Base-by-base conservation (phyloP, 1,140 invertebrate species). In the Zelostemma sp. region DNA sequence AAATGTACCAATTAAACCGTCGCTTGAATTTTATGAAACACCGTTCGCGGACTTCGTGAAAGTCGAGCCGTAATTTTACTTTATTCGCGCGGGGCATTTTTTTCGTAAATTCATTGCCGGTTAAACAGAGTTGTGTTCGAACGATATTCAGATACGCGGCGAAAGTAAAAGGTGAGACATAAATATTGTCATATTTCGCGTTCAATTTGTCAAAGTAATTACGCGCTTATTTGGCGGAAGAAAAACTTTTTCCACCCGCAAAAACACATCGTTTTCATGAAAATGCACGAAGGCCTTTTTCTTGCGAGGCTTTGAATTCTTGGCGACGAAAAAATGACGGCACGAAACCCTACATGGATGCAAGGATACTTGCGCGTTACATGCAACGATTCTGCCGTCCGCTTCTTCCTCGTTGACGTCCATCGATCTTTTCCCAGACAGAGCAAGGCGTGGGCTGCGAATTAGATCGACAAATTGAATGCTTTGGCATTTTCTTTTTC, bases 1-100 rank as follows among this genome's bases (percentile, higher is more conserved):
- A 69, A 69, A 69, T 58, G 67, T 51, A 56, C 66, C 66, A 69
- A 69, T 69, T 69, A 64, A 64, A 51, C 64, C 56, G 63, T 57
- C 63, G 61, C 67, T 28, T 8, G 48, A 60, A 64, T 69, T 69
- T 64, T 69, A 68, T 68, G 54, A 69, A 69, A 69, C 67, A 64
- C 57, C 57, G 61, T 65, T 61, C 59, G 61, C 63, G 55, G 61
- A 46, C 53, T 35, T 50, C 53, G 68, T 65, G 68, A 70, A 70
- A 70, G 68, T 70, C 64, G 61, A 70, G 48, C 57, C 61, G 61
- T 65, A 65, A 70, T 61, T 57, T 70, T 46, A 56, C 55, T 61
- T 64, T 64, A 70, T 60, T 65, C 31, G 45, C 50, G 33, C 31
- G 38, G 55, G 59, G 53, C 40, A 57, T 62, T 54, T 49, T 45